A percentile compares a stretch with the other conserved stretches of the same genome.
Conservation (phyloP, 1,140 invertebrate species). For the Centruroides sculpturatus region DNA sequence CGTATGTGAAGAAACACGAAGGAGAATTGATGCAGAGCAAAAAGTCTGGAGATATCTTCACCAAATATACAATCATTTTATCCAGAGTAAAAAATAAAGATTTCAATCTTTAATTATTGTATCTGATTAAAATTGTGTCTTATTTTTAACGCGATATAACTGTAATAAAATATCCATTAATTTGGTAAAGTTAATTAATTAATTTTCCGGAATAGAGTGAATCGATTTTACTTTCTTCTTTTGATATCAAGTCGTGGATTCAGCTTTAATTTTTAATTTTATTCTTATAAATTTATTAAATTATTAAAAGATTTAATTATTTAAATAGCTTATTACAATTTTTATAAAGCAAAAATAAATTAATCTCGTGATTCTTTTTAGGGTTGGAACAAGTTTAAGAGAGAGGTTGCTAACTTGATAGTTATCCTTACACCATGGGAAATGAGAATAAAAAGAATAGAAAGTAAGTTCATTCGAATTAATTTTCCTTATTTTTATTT, state of each 20-base stretch:
- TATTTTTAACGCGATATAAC: too few relatives aligned
- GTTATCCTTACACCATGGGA: conserved; percentile 88
- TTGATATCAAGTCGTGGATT: not conserved
- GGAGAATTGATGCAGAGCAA: conserved; percentile 77
- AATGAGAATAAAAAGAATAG: conserved; percentile 85
- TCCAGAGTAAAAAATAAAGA: conserved; percentile 42
- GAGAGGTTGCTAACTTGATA: conserved; percentile 68
- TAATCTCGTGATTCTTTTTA: conserved; percentile 28
- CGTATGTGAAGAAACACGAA: conserved; percentile 73
- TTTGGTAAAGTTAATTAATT: not conserved
- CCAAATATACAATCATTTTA: conserved; percentile 58
- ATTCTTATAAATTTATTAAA: not conserved
- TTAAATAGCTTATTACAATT: too few relatives aligned
- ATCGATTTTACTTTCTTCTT: not conserved
- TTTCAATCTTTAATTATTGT: not conserved
- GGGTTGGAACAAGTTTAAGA: conserved; percentile 64
- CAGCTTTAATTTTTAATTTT: not conserved
- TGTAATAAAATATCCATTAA: not conserved
- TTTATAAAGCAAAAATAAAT: too few relatives aligned
- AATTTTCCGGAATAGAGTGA: not conserved
- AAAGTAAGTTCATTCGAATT: conserved; percentile 42
- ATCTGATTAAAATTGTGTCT: too few relatives aligned
- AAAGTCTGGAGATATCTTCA: conserved; percentile 65
- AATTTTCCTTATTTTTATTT: not conserved
- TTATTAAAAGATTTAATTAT: not conserved